phyloP scores from a whole-genome alignment of 2,797 vertebrate genomes.

The Typhlichthys eigenmanni region DNA sequence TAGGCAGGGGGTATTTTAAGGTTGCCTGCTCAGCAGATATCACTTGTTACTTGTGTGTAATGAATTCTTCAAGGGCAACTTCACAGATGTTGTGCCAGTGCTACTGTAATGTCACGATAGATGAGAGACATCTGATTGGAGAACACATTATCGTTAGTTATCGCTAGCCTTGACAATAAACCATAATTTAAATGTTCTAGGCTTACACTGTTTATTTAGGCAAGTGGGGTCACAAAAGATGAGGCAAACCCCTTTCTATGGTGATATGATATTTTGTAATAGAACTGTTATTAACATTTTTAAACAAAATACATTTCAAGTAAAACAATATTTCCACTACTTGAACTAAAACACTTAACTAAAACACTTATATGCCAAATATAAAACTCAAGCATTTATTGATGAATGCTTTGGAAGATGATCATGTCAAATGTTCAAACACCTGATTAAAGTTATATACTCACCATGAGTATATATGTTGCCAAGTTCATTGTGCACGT shows the following conservation, averaged over 20 bases:
- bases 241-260: conserved; percentile 8
- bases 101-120: background rate
- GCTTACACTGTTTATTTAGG: too few relatives aligned
- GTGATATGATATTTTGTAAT: conserved; percentile 10
- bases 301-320: too few relatives aligned
- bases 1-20: background rate
- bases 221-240: background rate
- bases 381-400: background rate
- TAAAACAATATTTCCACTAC: too few relatives aligned
- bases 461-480: conserved; percentile 96
- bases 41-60: background rate
- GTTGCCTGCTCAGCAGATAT: conserved; percentile 1
- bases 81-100: conserved; percentile 4
- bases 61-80: conserved; percentile 18
- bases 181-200: too few relatives aligned
- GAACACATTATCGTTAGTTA: background rate
- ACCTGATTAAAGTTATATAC: conserved; percentile 40
- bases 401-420: too few relatives aligned
- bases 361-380: background rate
- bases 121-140: conserved; percentile 18
- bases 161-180: too few relatives aligned
- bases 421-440: background rate
- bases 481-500: conserved; percentile 94
- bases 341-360: too few relatives aligned
- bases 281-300: conserved; percentile 18